Evolutionary conservation across 2,797 vertebrate genomes (phyloP).

Genomic region (Girardinus metallicus): DNA sequence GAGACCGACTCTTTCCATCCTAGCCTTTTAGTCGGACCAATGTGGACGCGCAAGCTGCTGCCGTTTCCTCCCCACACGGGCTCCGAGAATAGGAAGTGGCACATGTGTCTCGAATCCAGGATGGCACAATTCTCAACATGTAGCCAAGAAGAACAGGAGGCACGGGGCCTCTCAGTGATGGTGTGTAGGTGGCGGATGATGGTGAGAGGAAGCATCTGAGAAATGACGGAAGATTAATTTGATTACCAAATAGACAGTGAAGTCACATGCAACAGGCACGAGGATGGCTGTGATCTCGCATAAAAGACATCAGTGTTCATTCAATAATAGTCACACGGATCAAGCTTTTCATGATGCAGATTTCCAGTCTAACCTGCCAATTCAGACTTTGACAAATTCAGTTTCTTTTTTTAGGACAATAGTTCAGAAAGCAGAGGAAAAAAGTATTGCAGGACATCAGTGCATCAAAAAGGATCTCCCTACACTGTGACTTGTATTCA

Average conservation of each 20-base stretch:
- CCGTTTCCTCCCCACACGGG: constrained; percentile 50
- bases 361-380: not conserved
- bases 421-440: not conserved
- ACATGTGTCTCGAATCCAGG: constrained; percentile 58
- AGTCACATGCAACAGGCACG: constrained; percentile 21
- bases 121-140: constrained; percentile 53
- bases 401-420: not conserved
- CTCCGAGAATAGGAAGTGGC: constrained; percentile 65
- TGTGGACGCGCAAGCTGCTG: constrained; percentile 54
- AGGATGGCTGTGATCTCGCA: constrained; percentile 9
- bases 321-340: not conserved
- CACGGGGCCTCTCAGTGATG: constrained; percentile 32
- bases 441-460: not conserved
- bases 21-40: constrained; percentile 43
- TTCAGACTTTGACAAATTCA: not conserved
- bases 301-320: constrained; percentile 12
- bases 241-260: constrained; percentile 25
- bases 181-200: constrained; percentile 39
- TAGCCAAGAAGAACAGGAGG: constrained; percentile 46
- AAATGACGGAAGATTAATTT: constrained; percentile 41
- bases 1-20: constrained; percentile 46
- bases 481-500: not conserved
- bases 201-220: constrained; percentile 31
- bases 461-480: not conserved
- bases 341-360: not conserved